These are phyloP conservation scores for Rhombomys opimus DNA, from an alignment of 2,113 vertebrate species.

Conservation along the genomic window DNA sequence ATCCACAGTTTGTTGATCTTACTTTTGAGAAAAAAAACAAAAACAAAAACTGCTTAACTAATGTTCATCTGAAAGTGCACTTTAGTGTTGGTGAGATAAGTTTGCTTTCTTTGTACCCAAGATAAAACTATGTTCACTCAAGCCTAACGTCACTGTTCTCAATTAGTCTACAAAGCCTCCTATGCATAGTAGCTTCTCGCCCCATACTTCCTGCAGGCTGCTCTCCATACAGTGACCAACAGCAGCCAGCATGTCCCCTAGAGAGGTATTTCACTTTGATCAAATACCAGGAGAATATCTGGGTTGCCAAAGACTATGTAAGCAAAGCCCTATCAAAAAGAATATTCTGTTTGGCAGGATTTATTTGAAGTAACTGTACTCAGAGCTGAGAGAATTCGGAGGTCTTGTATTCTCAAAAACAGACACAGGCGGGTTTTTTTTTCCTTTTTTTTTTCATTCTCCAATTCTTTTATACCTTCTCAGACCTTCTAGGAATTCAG, in stretches of 20 bases:
- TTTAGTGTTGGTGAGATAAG: background rate
- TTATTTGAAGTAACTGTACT: constrained; percentile 70
- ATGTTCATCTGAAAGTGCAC: background rate
- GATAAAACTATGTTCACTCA: background rate
- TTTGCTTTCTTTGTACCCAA: constrained; percentile 19
- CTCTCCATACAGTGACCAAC: background rate
- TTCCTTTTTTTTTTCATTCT: constrained; percentile 37
- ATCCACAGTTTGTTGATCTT: background rate
- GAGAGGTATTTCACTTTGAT: constrained; percentile 64
- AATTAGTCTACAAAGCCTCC: background rate
- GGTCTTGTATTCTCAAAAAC: constrained; percentile 66
- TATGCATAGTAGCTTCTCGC: background rate
- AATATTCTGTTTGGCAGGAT: constrained; percentile 73
- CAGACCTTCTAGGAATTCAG: background rate
- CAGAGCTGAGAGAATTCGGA: constrained; percentile 51
- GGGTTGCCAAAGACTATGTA: constrained; percentile 45
- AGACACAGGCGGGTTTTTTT: background rate
- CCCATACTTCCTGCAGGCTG: background rate
- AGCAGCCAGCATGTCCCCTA: background rate
- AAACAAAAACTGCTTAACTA: background rate
- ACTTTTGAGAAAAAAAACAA: constrained; percentile 56
- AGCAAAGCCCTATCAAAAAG: constrained; percentile 72
- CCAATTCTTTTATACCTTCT: background rate
- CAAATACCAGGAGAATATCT: constrained; percentile 52
- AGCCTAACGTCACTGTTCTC: background rate